Conservation (phyloP, 2,888 invertebrate species). For the Diploptera punctata region DNA sequence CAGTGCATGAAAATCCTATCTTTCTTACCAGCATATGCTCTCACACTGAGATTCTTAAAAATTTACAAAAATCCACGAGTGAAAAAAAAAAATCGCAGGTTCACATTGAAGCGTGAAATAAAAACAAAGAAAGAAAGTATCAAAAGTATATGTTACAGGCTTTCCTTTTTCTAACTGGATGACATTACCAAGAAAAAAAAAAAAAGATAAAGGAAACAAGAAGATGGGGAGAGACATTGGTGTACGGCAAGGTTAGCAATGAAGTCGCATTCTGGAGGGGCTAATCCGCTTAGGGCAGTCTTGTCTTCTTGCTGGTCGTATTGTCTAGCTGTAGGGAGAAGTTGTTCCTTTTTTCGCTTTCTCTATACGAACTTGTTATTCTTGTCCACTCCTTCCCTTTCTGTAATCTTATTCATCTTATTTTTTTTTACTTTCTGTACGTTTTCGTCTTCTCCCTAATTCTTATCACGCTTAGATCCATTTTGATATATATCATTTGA, state of each 20-base stretch:
- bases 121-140: not conserved
- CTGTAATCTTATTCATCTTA: conserved; percentile 35
- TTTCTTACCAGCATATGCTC: no score
- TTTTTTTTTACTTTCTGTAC: no score
- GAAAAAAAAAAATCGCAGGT: not conserved
- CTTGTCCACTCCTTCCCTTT: conserved; percentile 25
- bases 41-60: no score
- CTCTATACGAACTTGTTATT: not conserved
- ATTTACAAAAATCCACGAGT: not conserved
- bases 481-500: no score
- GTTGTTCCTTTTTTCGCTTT: conserved; percentile 7
- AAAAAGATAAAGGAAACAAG: not conserved
- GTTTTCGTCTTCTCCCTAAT: no score
- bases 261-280: conserved; percentile 15
- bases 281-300: conserved; percentile 37
- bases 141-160: conserved; percentile 8
- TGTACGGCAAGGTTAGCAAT: conserved; percentile 8
- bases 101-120: not conserved
- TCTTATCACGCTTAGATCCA: no score
- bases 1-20: no score
- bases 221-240: conserved; percentile 3
- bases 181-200: conserved; percentile 7
- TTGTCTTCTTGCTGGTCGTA: conserved; percentile 6
- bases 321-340: not conserved
- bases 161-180: not conserved